Base-by-base conservation (phyloP, 2,797 vertebrate genomes). In the Psittacula derbiana region DNA sequence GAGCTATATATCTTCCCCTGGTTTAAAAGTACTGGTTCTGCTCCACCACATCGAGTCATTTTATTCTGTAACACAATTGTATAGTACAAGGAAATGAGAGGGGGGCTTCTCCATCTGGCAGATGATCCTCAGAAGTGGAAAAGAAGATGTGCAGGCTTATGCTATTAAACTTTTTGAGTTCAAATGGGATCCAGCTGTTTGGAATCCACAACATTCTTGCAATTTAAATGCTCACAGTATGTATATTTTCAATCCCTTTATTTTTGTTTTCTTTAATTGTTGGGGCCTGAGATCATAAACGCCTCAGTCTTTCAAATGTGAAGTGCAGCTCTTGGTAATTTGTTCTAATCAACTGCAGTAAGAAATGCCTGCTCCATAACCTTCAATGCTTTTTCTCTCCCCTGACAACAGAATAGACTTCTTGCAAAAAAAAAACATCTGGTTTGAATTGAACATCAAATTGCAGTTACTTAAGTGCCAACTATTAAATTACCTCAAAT, bases 401-500 rank as follows among this genome's bases (percentile, higher is more conserved):
- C 92, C 61, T 97, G 93, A 96, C 96, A 97, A 95, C 43, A 95
- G 85, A 95, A 97, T 84, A 93, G 64, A 73, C 17, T 90, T 88
- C 78, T 91, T 87, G 76, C 44, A 88, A 91, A 96, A 96, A 95
- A 97, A 90, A 94, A 95, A 73, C 96, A 96, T 97, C 95, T 98
- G 97, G 97, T 97, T 97, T 96, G 92, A 97, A 93, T 97, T 97
- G 92, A 95, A 94, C 92, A 96, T 97, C 96, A 97, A 97, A 97
- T 96, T 97, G 94, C 80, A 94, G 94, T 95, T 96, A 86, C 84
- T 96, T 90, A 95, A 91, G 82, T 96, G 96, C 96, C 95, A 97
- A 94, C 93, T 96, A 93, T 97, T 94, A 95, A 95, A 90, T 95
- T 97, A 96, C 92, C 86, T 97, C 92, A 81, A 96, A 92, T 96